Evolutionary conservation across 2,888 invertebrate genomes (phyloP).

Genomic region (Dicyrtoma fusca): DNA sequence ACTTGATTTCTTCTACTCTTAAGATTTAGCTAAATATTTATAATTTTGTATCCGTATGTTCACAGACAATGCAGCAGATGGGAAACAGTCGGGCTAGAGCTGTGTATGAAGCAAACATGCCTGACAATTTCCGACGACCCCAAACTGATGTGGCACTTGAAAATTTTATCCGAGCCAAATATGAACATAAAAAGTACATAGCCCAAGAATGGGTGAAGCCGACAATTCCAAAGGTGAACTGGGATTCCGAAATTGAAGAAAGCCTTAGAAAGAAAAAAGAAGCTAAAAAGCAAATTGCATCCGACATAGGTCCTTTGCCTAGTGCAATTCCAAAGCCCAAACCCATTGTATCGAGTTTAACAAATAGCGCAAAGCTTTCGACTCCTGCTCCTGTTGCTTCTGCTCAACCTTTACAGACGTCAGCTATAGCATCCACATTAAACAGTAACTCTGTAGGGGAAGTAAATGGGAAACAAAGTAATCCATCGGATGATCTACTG

Average conservation of each 20-base stretch:
- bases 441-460: neutral
- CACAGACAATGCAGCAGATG: constrained; percentile 86
- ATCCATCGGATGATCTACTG: constrained; percentile 42
- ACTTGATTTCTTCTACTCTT: constrained; percentile 1
- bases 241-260: constrained; percentile 87
- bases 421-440: constrained; percentile 59
- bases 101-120: constrained; percentile 95
- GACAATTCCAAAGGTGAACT: constrained; percentile 73
- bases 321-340: constrained; percentile 66
- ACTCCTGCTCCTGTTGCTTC: constrained; percentile 23
- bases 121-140: constrained; percentile 92
- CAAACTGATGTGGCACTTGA: constrained; percentile 93
- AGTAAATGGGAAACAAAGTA: constrained; percentile 17
- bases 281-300: constrained; percentile 53
- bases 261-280: constrained; percentile 80
- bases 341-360: constrained; percentile 56
- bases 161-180: constrained; percentile 95
- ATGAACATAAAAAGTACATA: constrained; percentile 98
- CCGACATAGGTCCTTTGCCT: constrained; percentile 61
- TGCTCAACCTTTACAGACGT: constrained; percentile 58
- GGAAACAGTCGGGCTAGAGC: constrained; percentile 96
- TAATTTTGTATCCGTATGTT: constrained; percentile 61
- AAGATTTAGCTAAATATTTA: neutral
- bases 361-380: constrained; percentile 15
- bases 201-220: constrained; percentile 97